These are phyloP conservation scores for Philotrypesis tridentata DNA, from an alignment of 1,140 invertebrate genomes.

Conservation along the genomic window DNA sequence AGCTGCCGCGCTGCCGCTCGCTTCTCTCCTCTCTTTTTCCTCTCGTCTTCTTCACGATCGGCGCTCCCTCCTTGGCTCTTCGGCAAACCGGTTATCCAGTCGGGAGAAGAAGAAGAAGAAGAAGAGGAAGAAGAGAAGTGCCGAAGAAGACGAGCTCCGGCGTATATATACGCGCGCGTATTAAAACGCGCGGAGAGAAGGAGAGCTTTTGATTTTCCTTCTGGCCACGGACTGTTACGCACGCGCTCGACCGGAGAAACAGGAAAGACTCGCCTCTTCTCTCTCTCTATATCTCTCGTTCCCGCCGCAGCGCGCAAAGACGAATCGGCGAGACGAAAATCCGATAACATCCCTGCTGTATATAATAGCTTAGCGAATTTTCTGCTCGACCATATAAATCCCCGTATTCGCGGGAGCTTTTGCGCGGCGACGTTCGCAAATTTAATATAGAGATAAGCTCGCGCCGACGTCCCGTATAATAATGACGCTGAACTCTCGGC, in stretches of 20 bases:
- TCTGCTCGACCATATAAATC: too few species aligned
- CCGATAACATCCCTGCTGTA: too few species aligned
- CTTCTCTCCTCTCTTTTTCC: neutral
- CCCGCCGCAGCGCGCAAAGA: neutral
- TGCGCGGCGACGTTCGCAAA: neutral
- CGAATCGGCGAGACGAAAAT: neutral
- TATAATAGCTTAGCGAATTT: too few species aligned
- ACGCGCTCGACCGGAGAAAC: slow-evolving; percentile 43
- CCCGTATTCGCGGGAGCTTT: neutral
- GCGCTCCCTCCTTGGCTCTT: neutral
- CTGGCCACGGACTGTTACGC: slow-evolving; percentile 48
- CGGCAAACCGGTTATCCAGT: slow-evolving; percentile 22
- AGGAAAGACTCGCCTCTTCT: slow-evolving; percentile 35
- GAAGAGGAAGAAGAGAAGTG: neutral
- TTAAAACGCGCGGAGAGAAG: slow-evolving; percentile 41
- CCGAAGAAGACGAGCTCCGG: slow-evolving; percentile 17
- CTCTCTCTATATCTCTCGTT: neutral
- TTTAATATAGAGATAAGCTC: neutral
- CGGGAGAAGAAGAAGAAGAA: neutral
- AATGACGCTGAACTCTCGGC: neutral
- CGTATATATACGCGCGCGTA: slow-evolving; percentile 21
- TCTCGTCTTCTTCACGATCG: neutral
- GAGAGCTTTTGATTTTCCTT: slow-evolving; percentile 51
- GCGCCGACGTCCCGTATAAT: neutral
- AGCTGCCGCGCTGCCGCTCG: neutral